Conservation (phyloP, 2,888 invertebrate species). For the Dasysyrphus tricinctus region DNA sequence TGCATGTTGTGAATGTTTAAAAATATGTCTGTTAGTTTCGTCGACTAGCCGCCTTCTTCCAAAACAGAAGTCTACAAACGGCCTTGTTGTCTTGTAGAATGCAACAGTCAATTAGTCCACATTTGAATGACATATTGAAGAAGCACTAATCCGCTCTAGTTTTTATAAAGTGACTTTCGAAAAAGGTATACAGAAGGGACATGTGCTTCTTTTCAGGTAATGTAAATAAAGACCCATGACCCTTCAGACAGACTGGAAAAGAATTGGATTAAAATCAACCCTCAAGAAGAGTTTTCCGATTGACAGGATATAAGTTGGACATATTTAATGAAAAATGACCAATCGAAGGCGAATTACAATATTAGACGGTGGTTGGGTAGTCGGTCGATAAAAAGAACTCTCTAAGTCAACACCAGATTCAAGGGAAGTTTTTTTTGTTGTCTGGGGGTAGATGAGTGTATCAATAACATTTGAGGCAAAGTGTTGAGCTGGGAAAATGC, state of each 20-base stretch:
- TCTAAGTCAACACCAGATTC: conserved; percentile 31
- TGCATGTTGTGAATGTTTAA: conserved; percentile 43
- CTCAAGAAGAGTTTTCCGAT: conserved; percentile 13
- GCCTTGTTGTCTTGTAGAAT: not conserved
- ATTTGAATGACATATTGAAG: conserved; percentile 24
- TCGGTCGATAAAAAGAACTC: conserved; percentile 31
- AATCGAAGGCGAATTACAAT: conserved; percentile 79
- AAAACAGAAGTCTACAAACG: conserved; percentile 46
- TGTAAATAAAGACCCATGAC: not conserved
- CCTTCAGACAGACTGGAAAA: not conserved
- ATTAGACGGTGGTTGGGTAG: conserved; percentile 58
- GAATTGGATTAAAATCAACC: conserved; percentile 45
- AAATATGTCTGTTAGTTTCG: conserved; percentile 23
- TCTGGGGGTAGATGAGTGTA: conserved; percentile 11
- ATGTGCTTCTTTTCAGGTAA: conserved; percentile 18
- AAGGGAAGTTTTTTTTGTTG: conserved; percentile 47
- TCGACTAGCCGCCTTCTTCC: conserved; percentile 61
- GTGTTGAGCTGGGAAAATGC: conserved; percentile 62
- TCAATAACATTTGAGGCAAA: conserved; percentile 56
- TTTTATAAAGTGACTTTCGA: conserved; percentile 16
- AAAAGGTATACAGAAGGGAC: not conserved
- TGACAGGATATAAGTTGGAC: conserved; percentile 37
- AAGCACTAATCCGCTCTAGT: conserved; percentile 52
- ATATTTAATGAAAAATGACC: conserved; percentile 82
- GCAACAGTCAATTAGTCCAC: conserved; percentile 54